Conservation (phyloP, 2,113 vertebrate genomes). For the Etheostoma cragini region DNA sequence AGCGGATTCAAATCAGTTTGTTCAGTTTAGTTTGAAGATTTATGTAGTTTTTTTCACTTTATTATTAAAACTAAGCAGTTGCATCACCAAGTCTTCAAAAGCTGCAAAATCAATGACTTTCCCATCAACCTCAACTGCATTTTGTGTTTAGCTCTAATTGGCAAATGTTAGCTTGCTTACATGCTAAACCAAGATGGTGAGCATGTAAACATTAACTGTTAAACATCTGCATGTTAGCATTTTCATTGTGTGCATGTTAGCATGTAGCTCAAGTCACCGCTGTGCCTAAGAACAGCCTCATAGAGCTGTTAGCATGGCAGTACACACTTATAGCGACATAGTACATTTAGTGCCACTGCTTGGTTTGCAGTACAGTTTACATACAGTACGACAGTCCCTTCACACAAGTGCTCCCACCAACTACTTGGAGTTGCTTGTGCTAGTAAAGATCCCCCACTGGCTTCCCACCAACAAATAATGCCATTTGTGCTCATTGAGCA, state of each 20-base stretch:
- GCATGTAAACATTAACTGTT: neutral
- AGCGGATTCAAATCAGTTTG: neutral
- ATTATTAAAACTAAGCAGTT: neutral
- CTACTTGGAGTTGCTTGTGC: slow-evolving; percentile 4
- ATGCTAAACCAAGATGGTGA: too few relatives aligned
- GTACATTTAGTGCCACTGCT: too few relatives aligned
- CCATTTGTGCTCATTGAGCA: neutral
- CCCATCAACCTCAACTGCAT: too few relatives aligned
- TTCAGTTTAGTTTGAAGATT: neutral
- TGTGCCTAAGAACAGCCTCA: too few relatives aligned
- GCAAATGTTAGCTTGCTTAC: too few relatives aligned
- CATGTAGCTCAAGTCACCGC: neutral
- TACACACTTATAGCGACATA: too few relatives aligned
- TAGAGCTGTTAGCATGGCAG: too few relatives aligned
- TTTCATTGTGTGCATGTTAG: neutral
- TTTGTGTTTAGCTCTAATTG: too few relatives aligned
- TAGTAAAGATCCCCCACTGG: neutral
- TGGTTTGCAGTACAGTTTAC: too few relatives aligned
- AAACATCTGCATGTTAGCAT: neutral
- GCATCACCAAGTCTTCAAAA: too few relatives aligned
- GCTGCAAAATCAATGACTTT: too few relatives aligned
- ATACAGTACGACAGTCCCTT: neutral
- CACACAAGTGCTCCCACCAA: neutral
- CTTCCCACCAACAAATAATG: slow-evolving; percentile 3
- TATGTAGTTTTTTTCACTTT: neutral